These are phyloP conservation scores for Apotomis turbidana DNA, from an alignment of 2,888 invertebrate species.

Conservation along the genomic window DNA sequence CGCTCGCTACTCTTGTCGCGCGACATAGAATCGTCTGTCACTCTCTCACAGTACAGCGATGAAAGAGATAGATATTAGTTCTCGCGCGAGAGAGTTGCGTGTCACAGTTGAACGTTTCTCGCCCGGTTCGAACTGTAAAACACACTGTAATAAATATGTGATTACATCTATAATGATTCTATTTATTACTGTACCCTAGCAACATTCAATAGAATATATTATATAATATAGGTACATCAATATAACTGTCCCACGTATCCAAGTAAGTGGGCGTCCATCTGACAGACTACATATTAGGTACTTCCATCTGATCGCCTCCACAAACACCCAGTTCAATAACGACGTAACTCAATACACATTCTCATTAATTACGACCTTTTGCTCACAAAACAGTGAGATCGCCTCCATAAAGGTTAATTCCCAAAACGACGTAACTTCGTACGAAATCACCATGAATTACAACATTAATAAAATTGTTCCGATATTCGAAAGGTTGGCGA, in stretches of 20 bases:
- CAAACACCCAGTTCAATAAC: conserved; percentile 16
- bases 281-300: conserved; percentile 23
- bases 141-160: too few relatives aligned
- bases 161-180: too few relatives aligned
- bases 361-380: not conserved
- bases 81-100: too few relatives aligned
- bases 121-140: too few relatives aligned
- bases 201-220: too few relatives aligned
- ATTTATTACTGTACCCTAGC: too few relatives aligned
- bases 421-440: not conserved
- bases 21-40: too few relatives aligned
- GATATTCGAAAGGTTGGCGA: conserved; percentile 33
- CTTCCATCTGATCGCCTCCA: conserved; percentile 36
- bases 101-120: too few relatives aligned
- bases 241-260: conserved; percentile 3
- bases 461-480: conserved; percentile 35
- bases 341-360: not conserved
- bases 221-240: not conserved
- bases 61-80: too few relatives aligned
- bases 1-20: too few relatives aligned
- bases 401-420: not conserved
- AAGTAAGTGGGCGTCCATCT: conserved; percentile 23
- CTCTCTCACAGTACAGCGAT: too few relatives aligned
- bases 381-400: not conserved
- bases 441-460: not conserved